These are phyloP conservation scores for Cherax destructor DNA, from an alignment of 1,140 invertebrate species.

Conservation along the genomic window DNA sequence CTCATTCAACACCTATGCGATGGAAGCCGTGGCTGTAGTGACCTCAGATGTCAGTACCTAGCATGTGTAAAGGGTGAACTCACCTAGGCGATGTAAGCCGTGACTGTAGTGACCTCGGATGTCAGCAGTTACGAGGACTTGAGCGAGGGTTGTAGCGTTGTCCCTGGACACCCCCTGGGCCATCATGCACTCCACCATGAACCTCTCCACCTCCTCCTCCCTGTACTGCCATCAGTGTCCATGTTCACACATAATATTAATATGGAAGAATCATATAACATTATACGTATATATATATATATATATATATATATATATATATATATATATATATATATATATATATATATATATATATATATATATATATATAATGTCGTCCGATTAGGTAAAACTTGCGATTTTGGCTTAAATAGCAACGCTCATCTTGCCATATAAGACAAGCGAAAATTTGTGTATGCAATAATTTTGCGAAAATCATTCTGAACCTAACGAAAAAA, in stretches of 20 bases:
- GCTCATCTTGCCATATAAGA: too few species aligned
- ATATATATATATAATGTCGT: slow-evolving; percentile 31
- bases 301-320: slow-evolving; percentile 22
- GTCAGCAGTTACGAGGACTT: slow-evolving; percentile 89
- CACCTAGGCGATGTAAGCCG: slow-evolving; percentile 91
- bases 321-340: slow-evolving; percentile 15
- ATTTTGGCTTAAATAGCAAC: too few species aligned
- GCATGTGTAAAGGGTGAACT: slow-evolving; percentile 23
- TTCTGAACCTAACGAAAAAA: too few species aligned
- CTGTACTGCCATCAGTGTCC: slow-evolving; percentile 10
- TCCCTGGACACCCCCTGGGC: slow-evolving; percentile 81
- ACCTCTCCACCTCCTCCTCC: slow-evolving; percentile 82
- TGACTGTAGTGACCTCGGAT: slow-evolving; percentile 93
- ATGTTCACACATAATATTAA: neutral
- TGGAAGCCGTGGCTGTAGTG: slow-evolving; percentile 96
- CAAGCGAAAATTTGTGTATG: too few species aligned
- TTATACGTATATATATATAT: neutral
- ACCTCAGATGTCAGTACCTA: slow-evolving; percentile 89
- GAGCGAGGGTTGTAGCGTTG: slow-evolving; percentile 84
- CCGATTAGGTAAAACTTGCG: too few species aligned
- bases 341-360: slow-evolving; percentile 20
- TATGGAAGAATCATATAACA: neutral
- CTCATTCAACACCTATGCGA: slow-evolving; percentile 81
- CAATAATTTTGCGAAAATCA: too few species aligned
- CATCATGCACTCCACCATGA: slow-evolving; percentile 84